Evolutionary conservation across 2,888 invertebrate genomes (phyloP), one percentile per base, ranked within the genome.

Genomic region (Lasioglossum morio): DNA sequence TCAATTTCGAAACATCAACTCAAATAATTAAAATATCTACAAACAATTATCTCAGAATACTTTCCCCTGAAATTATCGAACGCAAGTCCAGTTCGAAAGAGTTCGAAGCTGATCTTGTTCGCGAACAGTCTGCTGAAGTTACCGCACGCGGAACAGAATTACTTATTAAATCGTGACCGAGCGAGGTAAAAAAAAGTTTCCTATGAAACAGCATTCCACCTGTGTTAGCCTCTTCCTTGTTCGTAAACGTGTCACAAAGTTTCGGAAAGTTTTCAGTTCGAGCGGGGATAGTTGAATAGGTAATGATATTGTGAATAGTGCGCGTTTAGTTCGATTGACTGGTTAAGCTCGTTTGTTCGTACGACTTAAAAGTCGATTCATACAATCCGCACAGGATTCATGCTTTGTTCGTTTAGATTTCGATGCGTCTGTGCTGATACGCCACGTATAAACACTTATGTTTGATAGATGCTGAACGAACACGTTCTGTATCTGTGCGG

Each of bases 261-360:
- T 77, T 34, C 72, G 77, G 87, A n/a, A 91, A 92, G 77, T 90
- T 90, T 82, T 23, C 77, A 63, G 43, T 40, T 69, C 40, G 76
- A 83, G 87, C 87, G 88, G 91, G 92, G 90, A 87, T 90, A 84
- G 82, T 79, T 90, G 85, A 90, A 92, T 92, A 85, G n/a, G 34
- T 69, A 87, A 91, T 80, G 75, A 72, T 40, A 78, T 66, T 63
- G 81, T 74, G 70, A 82, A 48, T 12, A 57, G 57, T n/a, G 0
- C n/a, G 12, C n/a, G n/a, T 84, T 77, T 60, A 46, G 69, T 87
- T 91, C 85, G 89, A 90, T 88, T 92, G 83, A 87, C 79, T 85
- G 82, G 46, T 70, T 75, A 78, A 70, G 73, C 84, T 63, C 72
- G 48, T 66, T 73, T 75, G 74, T 77, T 73, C 77, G 75, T 81